phyloP scores from a whole-genome alignment of 2,888 invertebrate species.

The Himalopsyche kuldschensis region DNA sequence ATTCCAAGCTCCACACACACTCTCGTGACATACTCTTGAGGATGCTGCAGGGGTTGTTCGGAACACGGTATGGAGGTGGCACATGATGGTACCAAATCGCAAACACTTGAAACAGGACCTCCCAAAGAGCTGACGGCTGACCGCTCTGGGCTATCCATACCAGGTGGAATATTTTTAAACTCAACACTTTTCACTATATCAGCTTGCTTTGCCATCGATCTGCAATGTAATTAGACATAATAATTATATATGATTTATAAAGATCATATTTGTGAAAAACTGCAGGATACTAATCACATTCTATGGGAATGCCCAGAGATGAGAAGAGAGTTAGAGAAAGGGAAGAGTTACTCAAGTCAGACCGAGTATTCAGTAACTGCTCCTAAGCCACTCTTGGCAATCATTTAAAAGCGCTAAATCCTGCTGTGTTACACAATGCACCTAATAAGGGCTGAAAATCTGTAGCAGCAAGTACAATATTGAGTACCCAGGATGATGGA shows the following conservation, averaged over 20 bases:
- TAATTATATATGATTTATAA: neutral
- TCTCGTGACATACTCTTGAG: constrained; percentile 51
- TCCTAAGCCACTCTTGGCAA: too few species aligned
- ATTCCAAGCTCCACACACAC: constrained; percentile 62
- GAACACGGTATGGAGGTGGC: constrained; percentile 24
- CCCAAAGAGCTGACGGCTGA: constrained; percentile 14
- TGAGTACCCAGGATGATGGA: too few species aligned
- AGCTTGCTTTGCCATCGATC: constrained; percentile 44
- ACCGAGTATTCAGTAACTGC: too few species aligned
- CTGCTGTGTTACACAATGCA: too few species aligned
- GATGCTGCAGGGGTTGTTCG: constrained; percentile 43
- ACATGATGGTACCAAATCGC: constrained; percentile 50
- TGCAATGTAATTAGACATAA: neutral
- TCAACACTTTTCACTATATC: constrained; percentile 58
- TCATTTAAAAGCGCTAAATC: too few species aligned
- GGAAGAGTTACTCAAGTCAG: too few species aligned
- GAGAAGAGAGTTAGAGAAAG: too few species aligned
- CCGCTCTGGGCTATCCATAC: constrained; percentile 44
- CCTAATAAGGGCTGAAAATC: too few species aligned
- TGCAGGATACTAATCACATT: too few species aligned
- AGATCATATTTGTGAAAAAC: neutral
- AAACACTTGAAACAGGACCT: constrained; percentile 41
- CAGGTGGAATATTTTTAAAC: constrained; percentile 46
- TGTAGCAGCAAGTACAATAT: too few species aligned
- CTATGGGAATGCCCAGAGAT: too few species aligned